Conservation (phyloP, 2,113 vertebrate species). For the Aegithalos caudatus region DNA sequence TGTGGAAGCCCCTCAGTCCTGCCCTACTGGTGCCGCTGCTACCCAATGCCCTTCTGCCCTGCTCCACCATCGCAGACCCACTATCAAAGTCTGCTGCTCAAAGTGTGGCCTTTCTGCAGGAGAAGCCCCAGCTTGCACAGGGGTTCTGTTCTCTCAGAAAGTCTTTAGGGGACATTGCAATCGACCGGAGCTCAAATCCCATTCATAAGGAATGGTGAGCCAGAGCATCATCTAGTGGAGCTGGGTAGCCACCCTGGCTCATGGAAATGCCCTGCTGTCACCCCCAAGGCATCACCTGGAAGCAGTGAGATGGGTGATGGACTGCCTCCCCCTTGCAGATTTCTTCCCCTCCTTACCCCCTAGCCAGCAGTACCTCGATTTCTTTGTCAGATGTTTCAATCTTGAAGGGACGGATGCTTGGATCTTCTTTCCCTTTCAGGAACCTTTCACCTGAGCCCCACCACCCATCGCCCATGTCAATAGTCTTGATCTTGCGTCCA, state of each 20-base stretch:
- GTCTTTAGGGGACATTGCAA: background rate
- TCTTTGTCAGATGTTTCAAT: slow-evolving; percentile 7
- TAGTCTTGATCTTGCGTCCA: slow-evolving; percentile 60
- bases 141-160: background rate
- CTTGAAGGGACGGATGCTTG: slow-evolving; percentile 1
- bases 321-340: background rate
- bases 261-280: background rate
- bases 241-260: background rate
- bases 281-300: rapidly evolving
- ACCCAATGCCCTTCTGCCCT: background rate
- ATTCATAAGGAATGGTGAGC: background rate
- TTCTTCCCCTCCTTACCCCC: background rate
- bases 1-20: background rate
- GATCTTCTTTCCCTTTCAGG: background rate
- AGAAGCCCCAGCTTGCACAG: background rate
- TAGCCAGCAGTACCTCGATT: background rate
- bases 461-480: slow-evolving; percentile 84
- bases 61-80: background rate
- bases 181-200: background rate
- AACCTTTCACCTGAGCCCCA: slow-evolving; percentile 73
- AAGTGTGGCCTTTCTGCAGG: rapidly evolving
- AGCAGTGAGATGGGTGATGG: background rate
- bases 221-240: background rate
- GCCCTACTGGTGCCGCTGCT: background rate
- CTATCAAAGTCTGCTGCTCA: background rate